These are phyloP conservation scores for Daktulosphaira vitifoliae DNA, from an alignment of 1,140 invertebrate species.

Conservation along the genomic window DNA sequence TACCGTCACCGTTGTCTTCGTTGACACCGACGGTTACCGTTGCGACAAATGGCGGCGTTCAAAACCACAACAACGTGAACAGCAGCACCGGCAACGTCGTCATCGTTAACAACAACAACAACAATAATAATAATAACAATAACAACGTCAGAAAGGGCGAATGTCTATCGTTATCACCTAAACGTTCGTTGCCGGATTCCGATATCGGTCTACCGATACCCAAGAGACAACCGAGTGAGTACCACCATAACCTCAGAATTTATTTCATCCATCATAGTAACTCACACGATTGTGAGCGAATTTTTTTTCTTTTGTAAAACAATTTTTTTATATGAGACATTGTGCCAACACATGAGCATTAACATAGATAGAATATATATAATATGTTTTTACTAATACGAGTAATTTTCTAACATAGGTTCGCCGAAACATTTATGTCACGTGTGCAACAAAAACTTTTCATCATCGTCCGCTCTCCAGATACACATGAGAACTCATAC, in stretches of 20 bases:
- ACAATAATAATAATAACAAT: not conserved
- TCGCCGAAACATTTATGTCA: slow-evolving; percentile 85
- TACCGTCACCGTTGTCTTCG: not conserved
- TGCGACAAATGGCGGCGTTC: slow-evolving; percentile 45
- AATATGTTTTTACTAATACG: too few species aligned
- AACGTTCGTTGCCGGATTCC: slow-evolving; percentile 45
- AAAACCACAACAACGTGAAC: not conserved
- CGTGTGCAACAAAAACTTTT: slow-evolving; percentile 96
- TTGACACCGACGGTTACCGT: too few species aligned
- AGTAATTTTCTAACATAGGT: too few species aligned
- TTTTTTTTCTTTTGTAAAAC: too few species aligned
- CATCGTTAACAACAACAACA: not conserved
- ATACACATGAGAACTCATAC: slow-evolving; percentile 99
- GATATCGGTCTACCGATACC: slow-evolving; percentile 52
- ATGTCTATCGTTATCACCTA: slow-evolving; percentile 37
- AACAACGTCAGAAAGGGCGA: not conserved
- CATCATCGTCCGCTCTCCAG: slow-evolving; percentile 87
- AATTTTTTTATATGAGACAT: too few species aligned
- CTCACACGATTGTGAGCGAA: too few species aligned
- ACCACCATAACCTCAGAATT: too few species aligned
- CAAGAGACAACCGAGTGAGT: slow-evolving; percentile 65
- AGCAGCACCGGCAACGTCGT: not conserved
- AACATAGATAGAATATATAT: too few species aligned
- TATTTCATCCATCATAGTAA: not conserved
- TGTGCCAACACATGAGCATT: too few species aligned